A percentile compares a stretch with the other conserved stretches of the same genome.
These are phyloP conservation scores for Dastarcus helophoroides DNA, from an alignment of 2,888 invertebrate species.

Conservation along the genomic window DNA sequence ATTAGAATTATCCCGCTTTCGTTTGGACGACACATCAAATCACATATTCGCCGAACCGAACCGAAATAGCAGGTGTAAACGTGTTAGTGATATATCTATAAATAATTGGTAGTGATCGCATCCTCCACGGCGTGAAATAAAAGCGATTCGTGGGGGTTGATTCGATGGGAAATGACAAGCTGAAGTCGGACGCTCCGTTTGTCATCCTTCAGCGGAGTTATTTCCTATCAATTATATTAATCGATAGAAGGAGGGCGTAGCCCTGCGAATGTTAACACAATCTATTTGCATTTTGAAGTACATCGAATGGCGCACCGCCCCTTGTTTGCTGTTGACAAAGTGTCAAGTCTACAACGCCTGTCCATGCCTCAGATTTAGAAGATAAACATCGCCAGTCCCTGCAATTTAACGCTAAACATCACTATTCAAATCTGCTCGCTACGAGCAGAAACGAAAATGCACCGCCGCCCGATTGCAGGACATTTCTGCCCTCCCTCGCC, in stretches of 20 bases:
- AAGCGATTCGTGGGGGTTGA: too few relatives aligned
- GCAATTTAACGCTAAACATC: conserved; percentile 8
- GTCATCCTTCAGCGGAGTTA: conserved; percentile 10
- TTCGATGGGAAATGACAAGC: too few relatives aligned
- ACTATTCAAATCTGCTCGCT: background rate
- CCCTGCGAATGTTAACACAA: conserved; percentile 27
- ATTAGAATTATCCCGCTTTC: too few relatives aligned
- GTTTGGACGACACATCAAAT: too few relatives aligned
- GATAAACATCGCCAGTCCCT: conserved; percentile 20
- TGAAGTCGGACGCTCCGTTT: too few relatives aligned
- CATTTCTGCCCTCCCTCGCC: too few relatives aligned
- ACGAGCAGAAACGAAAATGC: background rate
- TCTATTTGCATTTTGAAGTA: conserved; percentile 31
- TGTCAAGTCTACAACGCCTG: conserved; percentile 22
- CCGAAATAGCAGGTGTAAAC: too few relatives aligned
- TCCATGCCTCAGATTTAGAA: conserved; percentile 24
- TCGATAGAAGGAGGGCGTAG: conserved; percentile 27
- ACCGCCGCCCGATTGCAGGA: too few relatives aligned
- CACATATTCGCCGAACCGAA: too few relatives aligned
- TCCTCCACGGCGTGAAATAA: too few relatives aligned
- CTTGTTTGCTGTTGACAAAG: conserved; percentile 29
- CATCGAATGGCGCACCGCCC: conserved; percentile 24
- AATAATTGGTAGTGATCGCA: too few relatives aligned
- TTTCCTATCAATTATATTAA: conserved; percentile 22
- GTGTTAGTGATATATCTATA: too few relatives aligned